These are phyloP conservation scores for Brachyistius frenatus DNA, from an alignment of 2,113 vertebrate genomes.

Conservation along the genomic window DNA sequence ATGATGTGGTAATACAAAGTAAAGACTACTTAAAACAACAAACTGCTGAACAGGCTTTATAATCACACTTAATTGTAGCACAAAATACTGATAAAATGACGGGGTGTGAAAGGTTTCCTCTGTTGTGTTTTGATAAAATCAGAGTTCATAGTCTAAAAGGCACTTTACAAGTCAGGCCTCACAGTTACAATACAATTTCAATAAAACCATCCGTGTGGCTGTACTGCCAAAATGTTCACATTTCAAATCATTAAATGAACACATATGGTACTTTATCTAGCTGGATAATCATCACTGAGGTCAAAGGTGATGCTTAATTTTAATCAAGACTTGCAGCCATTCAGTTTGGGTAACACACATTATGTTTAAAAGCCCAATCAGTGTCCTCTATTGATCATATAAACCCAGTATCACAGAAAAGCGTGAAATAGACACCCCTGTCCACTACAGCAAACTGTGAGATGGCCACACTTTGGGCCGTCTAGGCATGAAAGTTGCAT, in stretches of 20 bases:
- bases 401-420: no score
- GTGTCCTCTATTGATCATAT: background rate
- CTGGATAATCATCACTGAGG: slow-evolving; percentile 53
- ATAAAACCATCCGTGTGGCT: slow-evolving; percentile 2
- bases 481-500: no score
- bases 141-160: slow-evolving; percentile 65
- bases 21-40: slow-evolving; percentile 38
- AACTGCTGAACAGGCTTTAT: slow-evolving; percentile 38
- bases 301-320: slow-evolving; percentile 47
- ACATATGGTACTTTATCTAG: slow-evolving; percentile 28
- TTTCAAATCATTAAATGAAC: slow-evolving; percentile 26
- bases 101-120: slow-evolving; percentile 19
- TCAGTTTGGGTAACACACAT: slow-evolving; percentile 10
- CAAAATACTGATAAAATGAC: slow-evolving; percentile 23
- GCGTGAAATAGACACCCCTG: no score
- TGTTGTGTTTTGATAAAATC: slow-evolving; percentile 44
- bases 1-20: slow-evolving; percentile 27
- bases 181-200: slow-evolving; percentile 52
- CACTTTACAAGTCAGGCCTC: slow-evolving; percentile 68
- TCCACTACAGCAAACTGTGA: no score
- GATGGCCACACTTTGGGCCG: no score
- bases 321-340: slow-evolving; percentile 16
- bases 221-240: background rate
- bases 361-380: slow-evolving; percentile 1
- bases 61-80: slow-evolving; percentile 40